Conservation (phyloP, 2,797 vertebrate species). For the Chiloscyllium punctatum region DNA sequence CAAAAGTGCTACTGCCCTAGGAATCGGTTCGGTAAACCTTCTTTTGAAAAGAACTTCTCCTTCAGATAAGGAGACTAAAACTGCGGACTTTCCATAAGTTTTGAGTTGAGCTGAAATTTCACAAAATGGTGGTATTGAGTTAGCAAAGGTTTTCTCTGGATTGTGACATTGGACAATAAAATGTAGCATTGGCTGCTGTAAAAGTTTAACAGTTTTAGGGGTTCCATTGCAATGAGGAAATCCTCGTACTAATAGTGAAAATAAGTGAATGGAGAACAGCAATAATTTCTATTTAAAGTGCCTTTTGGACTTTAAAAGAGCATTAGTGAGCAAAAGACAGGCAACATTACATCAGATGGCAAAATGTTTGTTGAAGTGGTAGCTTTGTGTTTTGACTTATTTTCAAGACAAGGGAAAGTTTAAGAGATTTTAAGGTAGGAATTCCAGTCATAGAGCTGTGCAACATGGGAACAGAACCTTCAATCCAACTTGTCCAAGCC, state of each 20-base stretch:
- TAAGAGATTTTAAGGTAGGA: not conserved
- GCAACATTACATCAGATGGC: too few relatives aligned
- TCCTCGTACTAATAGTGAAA: not conserved
- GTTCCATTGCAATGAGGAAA: not conserved
- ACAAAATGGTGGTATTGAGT: not conserved
- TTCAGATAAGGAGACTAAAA: too few relatives aligned
- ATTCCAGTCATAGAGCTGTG: not conserved
- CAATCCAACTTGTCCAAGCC: too few relatives aligned
- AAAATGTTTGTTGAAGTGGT: too few relatives aligned
- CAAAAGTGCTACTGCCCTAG: too few relatives aligned
- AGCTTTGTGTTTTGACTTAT: not conserved
- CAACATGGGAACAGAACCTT: too few relatives aligned
- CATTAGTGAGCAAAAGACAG: not conserved
- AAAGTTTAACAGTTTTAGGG: not conserved
- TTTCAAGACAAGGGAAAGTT: not conserved
- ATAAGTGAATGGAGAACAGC: not conserved
- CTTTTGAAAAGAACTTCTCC: too few relatives aligned
- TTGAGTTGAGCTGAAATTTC: not conserved
- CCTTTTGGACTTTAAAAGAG: not conserved
- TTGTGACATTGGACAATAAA: not conserved
- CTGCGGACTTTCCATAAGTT: not conserved
- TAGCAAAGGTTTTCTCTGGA: not conserved
- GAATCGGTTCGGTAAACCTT: too few relatives aligned
- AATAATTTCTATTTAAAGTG: too few relatives aligned
- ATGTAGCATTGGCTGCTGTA: not conserved